These are phyloP conservation scores for Hecatera dysodea DNA, from an alignment of 2,888 invertebrate genomes.

Conservation along the genomic window DNA sequence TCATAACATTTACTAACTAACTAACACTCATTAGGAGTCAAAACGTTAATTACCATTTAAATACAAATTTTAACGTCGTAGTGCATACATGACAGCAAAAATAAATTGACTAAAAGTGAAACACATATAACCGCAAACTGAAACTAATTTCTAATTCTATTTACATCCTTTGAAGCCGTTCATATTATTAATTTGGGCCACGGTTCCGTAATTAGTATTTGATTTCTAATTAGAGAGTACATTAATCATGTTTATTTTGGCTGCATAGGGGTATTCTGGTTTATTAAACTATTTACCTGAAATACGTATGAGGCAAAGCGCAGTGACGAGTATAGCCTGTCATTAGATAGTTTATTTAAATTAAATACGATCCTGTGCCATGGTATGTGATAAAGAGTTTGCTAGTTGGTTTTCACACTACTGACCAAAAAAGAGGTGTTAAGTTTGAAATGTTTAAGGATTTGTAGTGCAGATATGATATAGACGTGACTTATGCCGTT, in stretches of 20 bases:
- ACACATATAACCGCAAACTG: background rate
- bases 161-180: background rate
- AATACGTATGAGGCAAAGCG: background rate
- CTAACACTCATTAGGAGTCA: background rate
- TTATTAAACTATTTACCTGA: background rate
- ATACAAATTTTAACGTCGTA: background rate
- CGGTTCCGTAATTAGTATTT: constrained; percentile 22
- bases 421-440: background rate
- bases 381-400: background rate
- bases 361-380: background rate
- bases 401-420: background rate
- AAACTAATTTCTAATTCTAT: constrained; percentile 21
- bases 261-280: constrained; percentile 2
- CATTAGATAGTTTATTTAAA: background rate
- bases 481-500: no score
- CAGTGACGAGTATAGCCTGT: background rate
- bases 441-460: background rate
- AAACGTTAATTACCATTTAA: no score
- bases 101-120: background rate
- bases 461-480: background rate
- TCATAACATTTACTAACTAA: no score
- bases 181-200: constrained; percentile 18
- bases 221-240: background rate
- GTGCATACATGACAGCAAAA: background rate
- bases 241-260: constrained; percentile 22